phyloP scores from a whole-genome alignment of 2,113 vertebrate genomes.

The Pterocles gutturalis region DNA sequence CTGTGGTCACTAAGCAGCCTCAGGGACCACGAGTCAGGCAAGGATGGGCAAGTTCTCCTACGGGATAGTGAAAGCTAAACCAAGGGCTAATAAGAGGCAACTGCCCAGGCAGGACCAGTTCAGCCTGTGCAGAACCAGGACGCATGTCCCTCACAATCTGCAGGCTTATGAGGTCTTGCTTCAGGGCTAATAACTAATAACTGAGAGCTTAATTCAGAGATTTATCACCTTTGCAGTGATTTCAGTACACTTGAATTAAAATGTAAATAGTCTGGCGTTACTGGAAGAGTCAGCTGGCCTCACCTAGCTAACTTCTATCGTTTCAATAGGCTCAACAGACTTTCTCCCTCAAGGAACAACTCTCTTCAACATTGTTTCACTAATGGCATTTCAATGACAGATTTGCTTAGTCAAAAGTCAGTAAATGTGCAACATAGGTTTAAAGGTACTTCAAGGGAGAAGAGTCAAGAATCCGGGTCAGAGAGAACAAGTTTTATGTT shows the following conservation, averaged over 20 bases:
- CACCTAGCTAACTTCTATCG: neutral
- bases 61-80: neutral
- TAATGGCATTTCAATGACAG: neutral
- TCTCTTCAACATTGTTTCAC: neutral
- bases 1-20: neutral
- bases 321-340: neutral
- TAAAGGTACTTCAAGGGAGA: neutral
- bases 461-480: neutral
- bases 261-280: neutral
- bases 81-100: neutral
- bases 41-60: neutral
- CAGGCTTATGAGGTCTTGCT: neutral
- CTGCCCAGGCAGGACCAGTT: neutral
- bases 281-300: neutral
- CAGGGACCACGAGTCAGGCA: accelerated
- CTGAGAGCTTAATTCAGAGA: neutral
- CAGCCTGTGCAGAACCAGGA: neutral
- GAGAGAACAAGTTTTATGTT: neutral
- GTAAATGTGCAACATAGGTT: neutral
- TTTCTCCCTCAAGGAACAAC: neutral
- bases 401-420: neutral
- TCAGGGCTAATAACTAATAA: neutral
- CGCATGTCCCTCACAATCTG: neutral
- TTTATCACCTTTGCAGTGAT: neutral
- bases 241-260: neutral